Base-by-base conservation (phyloP, 1,140 invertebrate genomes). In the Phortica variegata region DNA sequence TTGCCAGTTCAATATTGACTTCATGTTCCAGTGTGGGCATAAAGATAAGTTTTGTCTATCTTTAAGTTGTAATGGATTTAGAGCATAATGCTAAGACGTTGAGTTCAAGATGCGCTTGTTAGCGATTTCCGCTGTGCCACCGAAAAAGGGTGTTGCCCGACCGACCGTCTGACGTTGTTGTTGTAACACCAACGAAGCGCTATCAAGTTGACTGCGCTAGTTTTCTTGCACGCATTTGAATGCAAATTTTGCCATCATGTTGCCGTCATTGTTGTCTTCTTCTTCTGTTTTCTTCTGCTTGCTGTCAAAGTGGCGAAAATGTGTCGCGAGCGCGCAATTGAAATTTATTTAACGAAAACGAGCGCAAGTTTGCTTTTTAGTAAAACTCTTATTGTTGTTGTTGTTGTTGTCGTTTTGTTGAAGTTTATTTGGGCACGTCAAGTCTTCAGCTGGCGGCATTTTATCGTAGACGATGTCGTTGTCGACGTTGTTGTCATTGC, bases 321-420 rank as follows among this genome's bases (percentile, higher is more conserved):
- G 63, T 66, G 63, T 66, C 63, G 68, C n/a, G n/a, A n/a, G n/a
- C n/a, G n/a, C 65, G 63, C 63, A 66, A 66, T 66, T 66, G 63
- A 66, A 66, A 66, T 66, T 66, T 66, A 66, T 66, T 66, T 66
- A 63, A 2, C 21, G 7, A 36, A 32, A 32, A 34, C 20, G 13
- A 10, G 32, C 16, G 23, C 41, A n/a, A n/a, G n/a, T n/a, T n/a
- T n/a, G n/a, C n/a, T n/a, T n/a, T n/a, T n/a, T n/a, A n/a, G n/a
- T n/a, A n/a, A n/a, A n/a, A n/a, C n/a, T n/a, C n/a, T n/a, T n/a
- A n/a, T n/a, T n/a, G n/a, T n/a, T n/a, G n/a, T n/a, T n/a, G n/a
- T n/a, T n/a, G n/a, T n/a, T n/a, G n/a, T n/a, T n/a, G n/a, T n/a
- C n/a, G n/a, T n/a, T n/a, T n/a, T n/a, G n/a, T n/a, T n/a, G n/a